phyloP scores from a whole-genome alignment of 2,888 invertebrate species.

The Seladonia tumulorum region DNA sequence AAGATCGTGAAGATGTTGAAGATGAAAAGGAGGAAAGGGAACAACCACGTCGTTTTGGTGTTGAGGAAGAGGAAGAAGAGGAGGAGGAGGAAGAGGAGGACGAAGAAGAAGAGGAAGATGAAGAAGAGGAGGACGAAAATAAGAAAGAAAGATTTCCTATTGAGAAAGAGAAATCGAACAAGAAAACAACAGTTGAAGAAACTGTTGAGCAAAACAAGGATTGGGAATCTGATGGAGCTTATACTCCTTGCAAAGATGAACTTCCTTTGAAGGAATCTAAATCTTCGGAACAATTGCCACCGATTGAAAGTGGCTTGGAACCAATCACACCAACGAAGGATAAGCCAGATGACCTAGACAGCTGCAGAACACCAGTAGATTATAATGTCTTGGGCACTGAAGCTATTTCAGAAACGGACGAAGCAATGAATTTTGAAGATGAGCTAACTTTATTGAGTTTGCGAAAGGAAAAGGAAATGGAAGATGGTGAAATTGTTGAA shows the following conservation, averaged over 20 bases:
- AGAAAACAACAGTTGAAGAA: slow-evolving; percentile 19
- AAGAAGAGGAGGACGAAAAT: slow-evolving; percentile 61
- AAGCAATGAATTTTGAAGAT: slow-evolving; percentile 82
- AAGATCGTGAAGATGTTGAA: slow-evolving; percentile 54
- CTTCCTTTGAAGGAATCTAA: slow-evolving; percentile 73
- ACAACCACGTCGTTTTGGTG: slow-evolving; percentile 36
- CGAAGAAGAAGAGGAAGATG: slow-evolving; percentile 62
- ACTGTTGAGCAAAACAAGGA: slow-evolving; percentile 15
- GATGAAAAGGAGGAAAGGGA: slow-evolving; percentile 64
- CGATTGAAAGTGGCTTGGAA: slow-evolving; percentile 79
- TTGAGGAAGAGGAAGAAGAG: slow-evolving; percentile 58
- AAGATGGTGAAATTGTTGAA: slow-evolving; percentile 80
- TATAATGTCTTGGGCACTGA: slow-evolving; percentile 84
- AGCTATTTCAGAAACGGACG: slow-evolving; percentile 84
- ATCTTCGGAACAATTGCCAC: slow-evolving; percentile 50
- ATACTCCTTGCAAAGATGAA: slow-evolving; percentile 82
- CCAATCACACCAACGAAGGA: slow-evolving; percentile 82
- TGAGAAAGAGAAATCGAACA: slow-evolving; percentile 71
- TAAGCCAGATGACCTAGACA: slow-evolving; percentile 77
- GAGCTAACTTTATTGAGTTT: slow-evolving; percentile 81
- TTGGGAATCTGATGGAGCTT: slow-evolving; percentile 83
- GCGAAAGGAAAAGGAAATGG: slow-evolving; percentile 83
- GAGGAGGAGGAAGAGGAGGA: slow-evolving; percentile 58
- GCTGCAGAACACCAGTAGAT: slow-evolving; percentile 83
- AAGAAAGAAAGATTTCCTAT: slow-evolving; percentile 76